phyloP scores from a whole-genome alignment of 92 coral and sea anemone species.

The Meandrina meandrites region DNA sequence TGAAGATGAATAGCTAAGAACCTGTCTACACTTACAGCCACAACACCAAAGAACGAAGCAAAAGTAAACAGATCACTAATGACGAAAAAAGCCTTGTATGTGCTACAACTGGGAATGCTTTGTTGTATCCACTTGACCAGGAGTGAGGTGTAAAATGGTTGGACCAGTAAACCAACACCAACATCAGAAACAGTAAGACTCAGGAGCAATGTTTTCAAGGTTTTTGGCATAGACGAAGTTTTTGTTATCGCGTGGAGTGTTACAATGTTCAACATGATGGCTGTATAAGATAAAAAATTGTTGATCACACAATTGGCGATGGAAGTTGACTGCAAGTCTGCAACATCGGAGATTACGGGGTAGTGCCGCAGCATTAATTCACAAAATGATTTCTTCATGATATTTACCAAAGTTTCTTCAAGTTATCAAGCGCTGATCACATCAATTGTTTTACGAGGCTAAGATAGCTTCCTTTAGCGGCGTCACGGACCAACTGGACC shows the following conservation, averaged over 20 bases:
- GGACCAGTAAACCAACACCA: neutral
- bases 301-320: neutral
- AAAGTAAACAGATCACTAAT: no score
- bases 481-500: no score
- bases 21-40: slow-evolving; percentile 1
- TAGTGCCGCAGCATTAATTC: no score
- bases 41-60: slow-evolving; percentile 11
- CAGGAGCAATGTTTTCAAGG: slow-evolving; percentile 15
- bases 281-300: neutral
- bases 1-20: slow-evolving; percentile 17
- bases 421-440: no score
- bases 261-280: slow-evolving; percentile 11
- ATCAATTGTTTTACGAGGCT: no score
- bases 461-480: no score
- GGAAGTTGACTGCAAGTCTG: neutral
- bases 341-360: no score
- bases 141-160: slow-evolving; percentile 2
- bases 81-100: no score
- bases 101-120: no score
- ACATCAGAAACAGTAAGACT: slow-evolving; percentile 21
- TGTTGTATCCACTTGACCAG: neutral
- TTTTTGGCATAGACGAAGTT: slow-evolving; percentile 10
- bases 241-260: slow-evolving; percentile 12
- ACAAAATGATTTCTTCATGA: no score
- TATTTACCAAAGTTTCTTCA: no score